Base-by-base conservation (phyloP, 2,113 vertebrate genomes). In the Indicator maculatus region DNA sequence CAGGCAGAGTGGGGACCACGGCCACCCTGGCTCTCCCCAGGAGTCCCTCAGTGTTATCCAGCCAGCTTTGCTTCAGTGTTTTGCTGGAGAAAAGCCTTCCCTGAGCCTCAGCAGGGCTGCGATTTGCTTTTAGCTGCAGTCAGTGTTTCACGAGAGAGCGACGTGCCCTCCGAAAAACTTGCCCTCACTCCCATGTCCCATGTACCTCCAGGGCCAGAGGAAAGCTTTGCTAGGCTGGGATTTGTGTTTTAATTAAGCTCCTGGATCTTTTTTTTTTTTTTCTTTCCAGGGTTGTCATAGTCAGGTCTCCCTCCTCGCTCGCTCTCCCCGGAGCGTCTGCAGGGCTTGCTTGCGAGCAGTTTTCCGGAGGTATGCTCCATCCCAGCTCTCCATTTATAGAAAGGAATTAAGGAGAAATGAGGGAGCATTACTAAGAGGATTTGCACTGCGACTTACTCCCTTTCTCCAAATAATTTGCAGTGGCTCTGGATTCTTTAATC, bases 391-490 rank as follows among this genome's bases (percentile, higher is more conserved):
- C 93, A 90, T 95, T 95, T 97, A 93, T 91, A 96, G 94, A 93
- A 95, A 88, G 90, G 90, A 91, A 91, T 95, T 95, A 92, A 90
- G 73, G 70, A 81, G 88, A 94, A 96, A 90, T 52, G 94, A 93
- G 80, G 66, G 91, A 95, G 39, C 80, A 31, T 94, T 95, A 38
- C 90, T 88, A 88, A 95, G 95, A 94, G 90, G 94, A 93, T 96
- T 96, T 95, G 63, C 65, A 5, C 88, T 61, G 83, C 1, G 12
- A 88, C 88, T 95, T 93, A 91, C 89, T 94, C 83, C 50, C 27
- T 97, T 95, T 94, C 93, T 95, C 93, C 63, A 78, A 93, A 88
- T 91, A 93, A 93, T 90, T 91, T 86, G 80, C 73, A 72, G 9
- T 88, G 85, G 90, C 61, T 88, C 69, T 65, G 89, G 79, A 75